Conservation (phyloP, 2,888 invertebrate genomes). For the Arctia plantaginis region DNA sequence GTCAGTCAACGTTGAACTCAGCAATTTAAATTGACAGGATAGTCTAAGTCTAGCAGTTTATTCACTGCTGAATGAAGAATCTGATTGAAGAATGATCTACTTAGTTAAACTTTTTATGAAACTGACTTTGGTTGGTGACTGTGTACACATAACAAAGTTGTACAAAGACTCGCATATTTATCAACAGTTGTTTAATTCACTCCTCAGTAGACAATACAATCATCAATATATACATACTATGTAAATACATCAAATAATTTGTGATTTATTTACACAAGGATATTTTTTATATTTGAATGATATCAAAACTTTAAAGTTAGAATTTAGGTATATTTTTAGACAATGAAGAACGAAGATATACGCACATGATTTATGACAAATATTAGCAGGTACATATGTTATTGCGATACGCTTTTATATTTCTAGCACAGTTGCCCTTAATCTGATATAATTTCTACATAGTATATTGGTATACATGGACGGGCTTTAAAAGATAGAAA, state of each 20-base stretch:
- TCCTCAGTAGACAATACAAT: not conserved
- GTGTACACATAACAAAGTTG: not conserved
- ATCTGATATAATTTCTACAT: not conserved
- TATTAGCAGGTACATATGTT: conserved; percentile 5
- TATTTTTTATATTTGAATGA: not conserved
- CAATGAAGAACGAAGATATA: not conserved
- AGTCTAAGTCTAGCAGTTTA: not conserved
- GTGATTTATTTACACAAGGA: not conserved
- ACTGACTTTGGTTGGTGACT: not conserved
- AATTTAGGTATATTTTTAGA: not conserved
- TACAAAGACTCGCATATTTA: not conserved
- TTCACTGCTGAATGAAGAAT: not conserved
- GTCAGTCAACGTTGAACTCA: not conserved
- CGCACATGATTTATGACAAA: not conserved
- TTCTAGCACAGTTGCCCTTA: not conserved
- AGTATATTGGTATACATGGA: conserved; percentile 11
- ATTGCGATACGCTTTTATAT: not conserved
- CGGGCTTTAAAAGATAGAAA: conserved; percentile 6
- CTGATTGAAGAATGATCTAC: not conserved
- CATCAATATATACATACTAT: not conserved
- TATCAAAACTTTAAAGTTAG: not conserved
- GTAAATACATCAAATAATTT: not conserved
- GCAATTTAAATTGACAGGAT: not conserved
- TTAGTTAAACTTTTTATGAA: not conserved
- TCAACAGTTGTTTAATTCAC: not conserved